Base-by-base conservation (phyloP, 1,140 invertebrate genomes). In the Megalopta genalis region DNA sequence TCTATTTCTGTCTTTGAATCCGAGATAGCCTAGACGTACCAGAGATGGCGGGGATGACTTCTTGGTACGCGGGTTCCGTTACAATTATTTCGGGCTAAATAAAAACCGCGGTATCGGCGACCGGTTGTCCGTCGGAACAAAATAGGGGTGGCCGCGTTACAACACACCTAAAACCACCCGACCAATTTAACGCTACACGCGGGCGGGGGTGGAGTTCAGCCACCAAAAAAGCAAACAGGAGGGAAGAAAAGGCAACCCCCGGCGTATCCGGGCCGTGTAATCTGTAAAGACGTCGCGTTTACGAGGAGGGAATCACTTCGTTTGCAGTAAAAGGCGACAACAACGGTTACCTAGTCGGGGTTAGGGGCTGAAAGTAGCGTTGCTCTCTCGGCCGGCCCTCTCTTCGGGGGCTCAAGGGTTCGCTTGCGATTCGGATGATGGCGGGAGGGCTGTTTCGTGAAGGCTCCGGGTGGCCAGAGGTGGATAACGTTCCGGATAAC, bases 291-390 rank as follows among this genome's bases (percentile, higher is more conserved):
- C 82, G 89, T 88, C 88, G 87, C 88, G 85, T 93, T 93, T 93
- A 93, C 91, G 91, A 92, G 87, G 88, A 88, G 91, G 86, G 89
- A 93, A 93, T 93, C 92, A 93, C 91, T 93, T 92, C 87, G 91
- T 91, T 93, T 92, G 92, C 90, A 92, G 91, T 93, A 92, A 92
- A 93, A 92, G 90, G 87, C 86, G 91, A 90, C 89, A 92, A 90
- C 86, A 90, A 88, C 86, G 84, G 80, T 82, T 84, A 85, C 83
- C 81, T 80, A 75, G 72, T 39, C 68, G 74, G 67, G 60, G 60
- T 57, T 54, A 69, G 84, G 77, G 85, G 66, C 77, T 57, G 66
- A 49, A 75, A 71, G 68, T 54, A 71, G 52, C 62, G 67, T 42
- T 21, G 27, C 25, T 69, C 42, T 78, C 70, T 71, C 32, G 39